These are phyloP conservation scores for Corydoras maculifer DNA, from an alignment of 2,113 vertebrate genomes.

Conservation along the genomic window DNA sequence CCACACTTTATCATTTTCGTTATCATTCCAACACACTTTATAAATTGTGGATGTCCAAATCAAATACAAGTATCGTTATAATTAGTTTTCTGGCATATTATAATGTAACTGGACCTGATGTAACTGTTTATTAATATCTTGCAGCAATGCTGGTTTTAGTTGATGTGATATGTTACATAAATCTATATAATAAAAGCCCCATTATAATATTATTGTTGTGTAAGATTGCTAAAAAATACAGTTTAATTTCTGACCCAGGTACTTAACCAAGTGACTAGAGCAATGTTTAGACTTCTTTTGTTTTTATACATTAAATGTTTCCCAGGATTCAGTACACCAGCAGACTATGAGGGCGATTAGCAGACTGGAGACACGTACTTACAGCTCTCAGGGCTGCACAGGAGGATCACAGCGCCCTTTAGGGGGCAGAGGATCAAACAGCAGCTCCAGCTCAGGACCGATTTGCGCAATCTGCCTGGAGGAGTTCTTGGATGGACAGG, in stretches of 20 bases:
- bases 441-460: conserved; percentile 84
- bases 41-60: background rate
- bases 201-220: too few species aligned
- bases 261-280: background rate
- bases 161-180: too few species aligned
- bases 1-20: background rate
- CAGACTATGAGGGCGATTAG: conserved; percentile 84
- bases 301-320: background rate
- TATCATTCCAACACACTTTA: background rate
- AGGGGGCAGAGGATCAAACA: conserved; percentile 70
- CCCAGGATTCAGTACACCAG: conserved; percentile 87
- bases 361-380: conserved; percentile 79
- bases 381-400: conserved; percentile 66
- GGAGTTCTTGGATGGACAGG: conserved; percentile 94
- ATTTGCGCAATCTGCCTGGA: conserved; percentile 94
- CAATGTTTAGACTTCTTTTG: background rate
- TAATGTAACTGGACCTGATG: too few species aligned
- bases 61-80: background rate
- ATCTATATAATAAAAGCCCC: too few species aligned
- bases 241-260: too few species aligned
- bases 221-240: too few species aligned
- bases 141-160: too few species aligned
- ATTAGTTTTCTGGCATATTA: background rate
- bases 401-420: conserved; percentile 53
- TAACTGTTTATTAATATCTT: too few species aligned